Conservation (phyloP, 92 coral and sea anemone species). For the Diadumene lineata region DNA sequence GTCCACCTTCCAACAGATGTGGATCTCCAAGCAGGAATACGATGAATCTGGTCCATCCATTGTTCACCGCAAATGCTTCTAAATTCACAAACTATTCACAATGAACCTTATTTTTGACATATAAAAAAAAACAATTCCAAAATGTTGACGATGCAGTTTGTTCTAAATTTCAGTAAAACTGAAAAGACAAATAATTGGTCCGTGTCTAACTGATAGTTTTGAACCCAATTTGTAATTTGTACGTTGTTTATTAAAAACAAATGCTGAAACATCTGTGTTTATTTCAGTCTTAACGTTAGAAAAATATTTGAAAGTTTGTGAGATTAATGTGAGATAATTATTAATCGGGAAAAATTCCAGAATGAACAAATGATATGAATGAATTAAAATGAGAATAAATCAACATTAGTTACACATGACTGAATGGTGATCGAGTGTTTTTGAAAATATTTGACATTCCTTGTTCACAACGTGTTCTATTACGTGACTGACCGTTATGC, state of each 20-base stretch:
- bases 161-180: slow-evolving; percentile 11
- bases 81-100: slow-evolving; percentile 36
- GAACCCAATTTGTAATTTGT: slow-evolving; percentile 24
- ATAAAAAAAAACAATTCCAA: background rate
- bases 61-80: slow-evolving; percentile 99
- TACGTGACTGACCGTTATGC: too few relatives aligned
- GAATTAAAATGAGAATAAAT: too few relatives aligned
- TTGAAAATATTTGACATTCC: too few relatives aligned
- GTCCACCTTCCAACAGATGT: slow-evolving; percentile 99
- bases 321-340: too few relatives aligned
- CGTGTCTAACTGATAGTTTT: slow-evolving; percentile 12
- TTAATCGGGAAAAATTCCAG: too few relatives aligned
- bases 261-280: background rate
- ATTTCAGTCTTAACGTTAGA: background rate
- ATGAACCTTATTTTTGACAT: slow-evolving; percentile 12
- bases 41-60: slow-evolving; percentile 98
- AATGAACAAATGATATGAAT: too few relatives aligned
- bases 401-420: too few relatives aligned
- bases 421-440: too few relatives aligned
- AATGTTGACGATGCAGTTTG: background rate
- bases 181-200: slow-evolving; percentile 5
- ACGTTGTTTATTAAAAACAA: slow-evolving; percentile 16
- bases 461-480: too few relatives aligned
- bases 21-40: slow-evolving; percentile 98
- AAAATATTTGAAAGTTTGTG: too few relatives aligned